Conservation (phyloP, 2,113 vertebrate genomes). For the Ictalurus punctatus region DNA sequence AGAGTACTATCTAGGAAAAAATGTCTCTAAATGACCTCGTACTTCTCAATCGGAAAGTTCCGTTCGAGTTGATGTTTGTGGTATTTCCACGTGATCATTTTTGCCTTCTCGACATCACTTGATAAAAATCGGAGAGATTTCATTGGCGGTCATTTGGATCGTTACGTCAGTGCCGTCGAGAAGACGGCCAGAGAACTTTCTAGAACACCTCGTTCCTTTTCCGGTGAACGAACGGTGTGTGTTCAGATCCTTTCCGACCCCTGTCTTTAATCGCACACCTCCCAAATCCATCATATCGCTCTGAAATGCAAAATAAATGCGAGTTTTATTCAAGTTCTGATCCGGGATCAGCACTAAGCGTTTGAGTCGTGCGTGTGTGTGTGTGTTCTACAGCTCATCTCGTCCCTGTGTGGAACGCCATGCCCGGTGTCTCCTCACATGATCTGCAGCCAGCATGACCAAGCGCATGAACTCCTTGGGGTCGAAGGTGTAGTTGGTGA, state of each 20-base stretch:
- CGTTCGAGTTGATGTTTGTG: neutral
- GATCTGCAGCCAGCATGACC: constrained; percentile 83
- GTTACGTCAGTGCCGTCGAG: neutral
- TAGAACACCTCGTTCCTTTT: neutral
- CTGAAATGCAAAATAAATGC: neutral
- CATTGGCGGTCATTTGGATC: too few species aligned
- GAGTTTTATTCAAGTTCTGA: neutral
- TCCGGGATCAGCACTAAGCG: neutral
- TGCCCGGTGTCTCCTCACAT: constrained; percentile 81
- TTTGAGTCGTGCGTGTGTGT: neutral
- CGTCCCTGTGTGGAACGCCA: constrained; percentile 76
- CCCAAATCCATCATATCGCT: neutral
- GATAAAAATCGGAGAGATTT: neutral
- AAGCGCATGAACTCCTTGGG: constrained; percentile 90
- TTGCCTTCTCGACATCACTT: neutral
- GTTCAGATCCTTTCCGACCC: neutral
- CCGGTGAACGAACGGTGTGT: neutral
- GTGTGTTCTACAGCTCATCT: constrained; percentile 81
- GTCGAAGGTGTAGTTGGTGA: constrained; percentile 96
- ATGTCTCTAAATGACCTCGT: neutral
- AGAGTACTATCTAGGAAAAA: neutral
- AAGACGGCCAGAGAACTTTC: neutral
- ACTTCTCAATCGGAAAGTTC: neutral
- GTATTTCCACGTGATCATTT: neutral
- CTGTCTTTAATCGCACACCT: neutral